Evolutionary conservation across 2,888 invertebrate species (phyloP).

Genomic region (Andrena marginata): DNA sequence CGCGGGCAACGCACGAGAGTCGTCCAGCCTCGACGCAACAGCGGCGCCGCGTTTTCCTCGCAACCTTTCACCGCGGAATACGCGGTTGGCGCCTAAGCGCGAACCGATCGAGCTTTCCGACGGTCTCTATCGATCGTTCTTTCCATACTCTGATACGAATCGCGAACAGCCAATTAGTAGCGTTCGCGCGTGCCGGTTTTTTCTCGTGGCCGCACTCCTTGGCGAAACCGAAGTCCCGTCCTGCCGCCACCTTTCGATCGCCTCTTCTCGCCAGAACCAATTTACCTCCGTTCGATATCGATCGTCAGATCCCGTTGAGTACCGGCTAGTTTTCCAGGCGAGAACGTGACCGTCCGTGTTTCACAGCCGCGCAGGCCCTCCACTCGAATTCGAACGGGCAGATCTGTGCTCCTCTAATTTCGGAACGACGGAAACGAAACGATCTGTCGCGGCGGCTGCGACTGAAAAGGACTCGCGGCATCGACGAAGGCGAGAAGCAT

Average conservation of each 20-base stretch:
- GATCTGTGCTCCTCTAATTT: neutral
- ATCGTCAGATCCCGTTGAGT: neutral
- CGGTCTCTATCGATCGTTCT: conserved; percentile 36
- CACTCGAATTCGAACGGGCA: neutral
- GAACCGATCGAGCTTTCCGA: conserved; percentile 28
- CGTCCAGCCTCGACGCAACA: conserved; percentile 31
- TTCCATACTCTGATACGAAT: conserved; percentile 8
- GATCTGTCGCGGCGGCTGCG: neutral
- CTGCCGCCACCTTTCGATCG: neutral
- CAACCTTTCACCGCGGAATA: conserved; percentile 67
- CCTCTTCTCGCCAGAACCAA: neutral
- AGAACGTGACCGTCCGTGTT: neutral
- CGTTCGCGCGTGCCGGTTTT: conserved; percentile 26
- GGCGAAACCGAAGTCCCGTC: neutral
- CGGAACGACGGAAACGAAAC: neutral
- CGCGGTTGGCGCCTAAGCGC: conserved; percentile 64
- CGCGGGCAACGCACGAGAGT: conserved; percentile 19
- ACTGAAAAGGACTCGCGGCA: conserved; percentile 6
- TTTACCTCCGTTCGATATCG: neutral
- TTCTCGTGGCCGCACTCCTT: neutral
- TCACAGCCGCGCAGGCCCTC: neutral
- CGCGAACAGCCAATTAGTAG: conserved; percentile 40
- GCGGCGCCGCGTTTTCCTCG: conserved; percentile 44
- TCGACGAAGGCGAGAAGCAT: conserved; percentile 15
- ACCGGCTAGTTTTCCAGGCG: no score